phyloP scores from a whole-genome alignment of 2,113 vertebrate genomes.

The Cinclus cinclus region DNA sequence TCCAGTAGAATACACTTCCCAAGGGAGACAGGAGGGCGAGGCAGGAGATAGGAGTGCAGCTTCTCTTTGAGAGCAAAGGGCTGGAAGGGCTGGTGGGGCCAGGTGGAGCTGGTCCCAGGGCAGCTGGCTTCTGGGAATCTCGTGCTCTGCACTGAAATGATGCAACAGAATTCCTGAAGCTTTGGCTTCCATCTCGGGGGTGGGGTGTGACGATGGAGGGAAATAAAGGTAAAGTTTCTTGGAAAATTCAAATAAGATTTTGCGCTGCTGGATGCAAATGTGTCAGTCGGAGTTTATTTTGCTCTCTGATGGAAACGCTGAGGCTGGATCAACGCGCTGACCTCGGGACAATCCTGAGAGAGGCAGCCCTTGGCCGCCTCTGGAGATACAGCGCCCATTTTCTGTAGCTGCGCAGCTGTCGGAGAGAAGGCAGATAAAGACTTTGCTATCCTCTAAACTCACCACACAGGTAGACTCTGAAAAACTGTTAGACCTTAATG shows the following conservation, averaged over 20 bases:
- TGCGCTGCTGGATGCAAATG: background rate
- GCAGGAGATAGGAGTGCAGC: background rate
- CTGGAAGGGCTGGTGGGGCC: accelerated
- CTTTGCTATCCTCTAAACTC: background rate
- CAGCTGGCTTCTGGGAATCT: background rate
- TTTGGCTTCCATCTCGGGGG: background rate
- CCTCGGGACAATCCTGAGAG: background rate
- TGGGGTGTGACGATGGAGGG: accelerated
- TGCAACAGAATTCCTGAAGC: background rate
- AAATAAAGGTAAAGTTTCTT: background rate
- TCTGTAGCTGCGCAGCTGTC: background rate
- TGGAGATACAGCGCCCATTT: accelerated
- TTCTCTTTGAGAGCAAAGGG: background rate
- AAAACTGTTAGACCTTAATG: background rate
- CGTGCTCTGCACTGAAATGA: accelerated
- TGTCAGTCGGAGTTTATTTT: background rate
- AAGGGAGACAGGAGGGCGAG: background rate
- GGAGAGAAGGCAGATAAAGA: background rate
- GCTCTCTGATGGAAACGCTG: background rate
- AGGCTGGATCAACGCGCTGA: background rate
- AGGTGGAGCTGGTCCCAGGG: background rate
- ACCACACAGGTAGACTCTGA: background rate
- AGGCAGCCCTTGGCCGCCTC: background rate
- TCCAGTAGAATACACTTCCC: background rate
- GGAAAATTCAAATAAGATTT: background rate